Percentiles rank a stretch among this genome's conserved stretches.
Conservation (phyloP, 2,888 invertebrate genomes). For the Poecilobothrus nobilitatus region DNA sequence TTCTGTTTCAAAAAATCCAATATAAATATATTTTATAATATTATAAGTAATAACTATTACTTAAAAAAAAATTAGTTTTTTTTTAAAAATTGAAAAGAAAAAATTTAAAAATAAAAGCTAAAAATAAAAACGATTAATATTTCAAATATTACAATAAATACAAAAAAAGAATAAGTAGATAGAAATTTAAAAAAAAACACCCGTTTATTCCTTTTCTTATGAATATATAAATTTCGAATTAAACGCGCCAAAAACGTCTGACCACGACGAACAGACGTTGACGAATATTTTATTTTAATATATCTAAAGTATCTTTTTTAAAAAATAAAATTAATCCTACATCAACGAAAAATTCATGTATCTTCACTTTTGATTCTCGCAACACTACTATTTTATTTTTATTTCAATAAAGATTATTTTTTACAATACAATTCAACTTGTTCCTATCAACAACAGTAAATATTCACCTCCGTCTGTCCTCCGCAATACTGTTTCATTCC, state of each 20-base stretch:
- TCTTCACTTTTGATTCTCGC: neutral
- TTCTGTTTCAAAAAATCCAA: no score
- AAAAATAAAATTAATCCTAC: neutral
- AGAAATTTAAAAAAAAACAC: no score
- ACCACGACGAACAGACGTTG: neutral
- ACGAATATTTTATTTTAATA: neutral
- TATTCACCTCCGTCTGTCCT: no score
- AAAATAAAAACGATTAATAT: no score
- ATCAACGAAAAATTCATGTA: neutral
- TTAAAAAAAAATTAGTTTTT: neutral
- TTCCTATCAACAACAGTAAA: neutral
- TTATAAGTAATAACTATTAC: no score
- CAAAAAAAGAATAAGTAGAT: no score
- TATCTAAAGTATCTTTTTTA: no score
- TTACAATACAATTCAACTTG: neutral
- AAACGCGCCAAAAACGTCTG: neutral
- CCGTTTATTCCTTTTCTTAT: no score
- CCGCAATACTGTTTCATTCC: no score
- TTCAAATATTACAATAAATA: no score
- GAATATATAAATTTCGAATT: no score
- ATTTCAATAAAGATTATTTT: neutral
- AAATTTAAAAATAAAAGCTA: neutral
- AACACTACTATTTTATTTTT: neutral
- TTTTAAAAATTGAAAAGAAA: neutral
- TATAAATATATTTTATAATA: no score